Evolutionary conservation across 1,140 invertebrate species (phyloP), one percentile per base, ranked within the genome.

Genomic region (Hyles vespertilio): DNA sequence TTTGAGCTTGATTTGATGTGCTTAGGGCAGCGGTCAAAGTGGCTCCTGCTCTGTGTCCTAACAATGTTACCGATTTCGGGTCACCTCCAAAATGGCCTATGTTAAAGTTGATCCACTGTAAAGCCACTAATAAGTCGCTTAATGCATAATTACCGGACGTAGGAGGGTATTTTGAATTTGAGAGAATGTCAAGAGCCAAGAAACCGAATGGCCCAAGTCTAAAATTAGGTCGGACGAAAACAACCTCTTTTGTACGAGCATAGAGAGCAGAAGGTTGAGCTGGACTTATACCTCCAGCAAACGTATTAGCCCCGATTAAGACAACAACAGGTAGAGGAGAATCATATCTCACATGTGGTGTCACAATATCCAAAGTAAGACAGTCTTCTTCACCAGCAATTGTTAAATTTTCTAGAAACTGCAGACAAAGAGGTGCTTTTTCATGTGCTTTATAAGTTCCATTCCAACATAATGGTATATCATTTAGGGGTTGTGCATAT

Each of bases 101-200:
- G 70, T 96, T 96, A 49, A 93, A 87, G 48, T 95, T 91, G 0
- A 97, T 92, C 96, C 96, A 98, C 52, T 93, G 90, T 1, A 98
- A 87, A 1, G 92, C 95, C 2, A 92, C 91, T 5, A 96, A 77
- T 11, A 97, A 92, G 70, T 98, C 96, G 3, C 94, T 94, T 0
- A 97, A 88, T 0, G 94, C 96, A 74, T 97, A 97, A 73, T 97
- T 97, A n/a, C 96, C 96, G 0, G 95, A 96, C 1, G 93, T 94
- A 5, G 87, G 91, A 0, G 94, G 94, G 79, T 95, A 93, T 12
- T 92, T 91, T 0, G 92, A 85, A 62, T 93, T 91, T 0, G 94
- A 93, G 0, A 97, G 76, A 1, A 92, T 89, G 44, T 94, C 93
- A 0, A 93, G 81, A 0, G 95, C 92, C 3, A 97, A 84, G 75